phyloP scores from a whole-genome alignment of 1,140 invertebrate species.

The Bursaphelenchus mucronatus region DNA sequence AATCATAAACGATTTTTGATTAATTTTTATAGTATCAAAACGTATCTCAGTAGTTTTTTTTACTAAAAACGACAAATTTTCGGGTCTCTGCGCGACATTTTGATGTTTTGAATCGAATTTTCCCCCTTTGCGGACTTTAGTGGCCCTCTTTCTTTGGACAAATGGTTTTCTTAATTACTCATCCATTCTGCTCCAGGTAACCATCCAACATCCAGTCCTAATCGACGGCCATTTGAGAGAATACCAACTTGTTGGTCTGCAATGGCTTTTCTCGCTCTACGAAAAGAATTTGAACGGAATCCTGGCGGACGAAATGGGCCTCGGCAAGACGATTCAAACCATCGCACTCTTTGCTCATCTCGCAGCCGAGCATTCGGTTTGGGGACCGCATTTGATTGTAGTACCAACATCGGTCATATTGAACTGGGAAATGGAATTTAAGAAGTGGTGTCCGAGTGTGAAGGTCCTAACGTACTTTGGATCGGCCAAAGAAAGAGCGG shows the following conservation, averaged over 20 bases:
- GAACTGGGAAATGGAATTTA: slow-evolving; percentile 99
- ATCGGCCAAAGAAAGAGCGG: slow-evolving; percentile 86
- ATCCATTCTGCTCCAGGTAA: slow-evolving; percentile 68
- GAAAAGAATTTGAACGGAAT: slow-evolving; percentile 94
- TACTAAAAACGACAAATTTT: too few relatives aligned
- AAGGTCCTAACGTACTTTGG: slow-evolving; percentile 99
- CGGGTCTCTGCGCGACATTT: background rate
- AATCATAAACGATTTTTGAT: background rate
- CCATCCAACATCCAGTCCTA: slow-evolving; percentile 86
- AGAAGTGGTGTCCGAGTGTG: slow-evolving; percentile 99
- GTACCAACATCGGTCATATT: slow-evolving; percentile 99
- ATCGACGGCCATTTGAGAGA: slow-evolving; percentile 86
- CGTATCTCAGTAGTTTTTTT: too few relatives aligned
- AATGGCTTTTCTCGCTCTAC: slow-evolving; percentile 98
- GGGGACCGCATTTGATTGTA: slow-evolving; percentile 98
- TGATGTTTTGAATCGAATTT: slow-evolving; percentile 60
- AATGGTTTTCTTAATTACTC: background rate
- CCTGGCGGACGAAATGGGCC: slow-evolving; percentile 73
- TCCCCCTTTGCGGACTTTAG: background rate
- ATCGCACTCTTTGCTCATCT: slow-evolving; percentile 93
- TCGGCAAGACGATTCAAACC: slow-evolving; percentile 97
- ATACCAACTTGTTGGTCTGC: slow-evolving; percentile 95
- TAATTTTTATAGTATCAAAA: slow-evolving; percentile 16
- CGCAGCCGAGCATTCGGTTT: slow-evolving; percentile 85
- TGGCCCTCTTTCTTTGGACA: background rate